Percentiles rank a stretch among this genome's conserved stretches.
Evolutionary conservation across 2,797 vertebrate genomes (phyloP).

Genomic region (Danio kyathit): DNA sequence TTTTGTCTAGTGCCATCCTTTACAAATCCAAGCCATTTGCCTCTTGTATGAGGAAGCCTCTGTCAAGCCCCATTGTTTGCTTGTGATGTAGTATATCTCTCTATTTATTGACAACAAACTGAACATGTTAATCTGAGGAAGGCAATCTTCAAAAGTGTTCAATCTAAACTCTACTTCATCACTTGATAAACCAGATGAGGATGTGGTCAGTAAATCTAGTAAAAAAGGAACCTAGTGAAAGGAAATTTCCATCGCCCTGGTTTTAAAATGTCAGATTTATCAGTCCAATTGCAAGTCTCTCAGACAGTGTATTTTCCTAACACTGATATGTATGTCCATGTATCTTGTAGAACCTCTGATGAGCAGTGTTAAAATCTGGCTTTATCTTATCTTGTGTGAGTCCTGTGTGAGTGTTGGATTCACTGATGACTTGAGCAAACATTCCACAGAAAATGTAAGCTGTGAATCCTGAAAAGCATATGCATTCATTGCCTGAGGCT

Average conservation of each 20-base stretch:
- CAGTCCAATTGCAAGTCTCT: slow-evolving; percentile 44
- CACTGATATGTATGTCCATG: slow-evolving; percentile 14
- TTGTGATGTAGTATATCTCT: slow-evolving; percentile 34
- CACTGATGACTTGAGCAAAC: slow-evolving; percentile 58
- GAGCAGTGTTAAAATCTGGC: slow-evolving; percentile 48
- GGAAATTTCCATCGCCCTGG: neutral
- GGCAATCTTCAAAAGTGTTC: slow-evolving; percentile 42
- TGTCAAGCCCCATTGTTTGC: slow-evolving; percentile 46
- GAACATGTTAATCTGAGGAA: slow-evolving; percentile 15
- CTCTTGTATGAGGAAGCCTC: slow-evolving; percentile 21
- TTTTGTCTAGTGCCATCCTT: neutral
- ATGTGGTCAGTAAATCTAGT: slow-evolving; percentile 11
- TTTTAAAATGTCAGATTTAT: slow-evolving; percentile 48
- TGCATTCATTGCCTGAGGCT: slow-evolving; percentile 39
- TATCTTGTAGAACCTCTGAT: slow-evolving; percentile 36
- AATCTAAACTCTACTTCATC: slow-evolving; percentile 44
- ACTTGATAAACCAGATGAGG: slow-evolving; percentile 24
- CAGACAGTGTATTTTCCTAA: slow-evolving; percentile 51
- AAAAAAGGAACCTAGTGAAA: neutral
- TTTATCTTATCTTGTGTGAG: slow-evolving; percentile 51
- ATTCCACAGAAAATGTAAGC: slow-evolving; percentile 41
- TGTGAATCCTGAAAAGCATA: slow-evolving; percentile 47
- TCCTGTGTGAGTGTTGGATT: slow-evolving; percentile 38
- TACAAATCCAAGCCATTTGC: slow-evolving; percentile 1
- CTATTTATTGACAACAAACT: slow-evolving; percentile 45